phyloP scores from a whole-genome alignment of 2,113 vertebrate species.

The Anoplopoma fimbria region DNA sequence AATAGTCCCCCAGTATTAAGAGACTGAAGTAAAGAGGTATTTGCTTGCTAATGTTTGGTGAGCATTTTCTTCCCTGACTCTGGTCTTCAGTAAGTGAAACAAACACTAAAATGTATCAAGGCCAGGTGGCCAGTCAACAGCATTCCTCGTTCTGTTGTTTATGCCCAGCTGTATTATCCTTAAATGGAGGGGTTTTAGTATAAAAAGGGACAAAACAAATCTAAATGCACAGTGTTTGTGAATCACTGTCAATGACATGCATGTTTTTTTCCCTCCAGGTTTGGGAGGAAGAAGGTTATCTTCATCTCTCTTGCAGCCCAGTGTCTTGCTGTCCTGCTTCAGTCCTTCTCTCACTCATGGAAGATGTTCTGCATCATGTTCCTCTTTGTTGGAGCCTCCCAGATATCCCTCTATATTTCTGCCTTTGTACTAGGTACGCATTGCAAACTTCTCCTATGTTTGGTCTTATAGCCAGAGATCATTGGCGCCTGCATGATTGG shows the following conservation, averaged over 20 bases:
- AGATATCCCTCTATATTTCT: conserved; percentile 94
- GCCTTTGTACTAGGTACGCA: conserved; percentile 93
- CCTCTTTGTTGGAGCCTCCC: conserved; percentile 91
- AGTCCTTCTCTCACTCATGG: conserved; percentile 91
- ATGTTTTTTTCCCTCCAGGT: conserved; percentile 79
- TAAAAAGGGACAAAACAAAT: not conserved
- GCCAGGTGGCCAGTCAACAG: not conserved
- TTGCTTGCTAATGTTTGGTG: too few species aligned
- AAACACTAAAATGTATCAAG: not conserved
- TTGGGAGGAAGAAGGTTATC: conserved; percentile 92
- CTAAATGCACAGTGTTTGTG: not conserved
- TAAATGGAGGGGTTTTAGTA: not conserved
- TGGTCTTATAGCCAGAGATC: not conserved
- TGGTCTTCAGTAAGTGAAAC: not conserved
- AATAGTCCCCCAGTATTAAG: too few species aligned
- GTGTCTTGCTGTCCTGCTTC: conserved; percentile 88
- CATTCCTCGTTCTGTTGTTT: not conserved
- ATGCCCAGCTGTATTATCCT: not conserved
- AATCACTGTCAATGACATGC: not conserved
- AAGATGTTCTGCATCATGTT: conserved; percentile 91
- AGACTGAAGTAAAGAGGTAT: too few species aligned
- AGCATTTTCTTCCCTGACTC: too few species aligned
- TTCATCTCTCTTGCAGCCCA: conserved; percentile 91
- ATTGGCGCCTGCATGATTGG: not conserved
- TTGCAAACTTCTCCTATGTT: not conserved